Evolutionary conservation across 2,113 vertebrate species (phyloP).

Genomic region (Potamarius usumacintae): DNA sequence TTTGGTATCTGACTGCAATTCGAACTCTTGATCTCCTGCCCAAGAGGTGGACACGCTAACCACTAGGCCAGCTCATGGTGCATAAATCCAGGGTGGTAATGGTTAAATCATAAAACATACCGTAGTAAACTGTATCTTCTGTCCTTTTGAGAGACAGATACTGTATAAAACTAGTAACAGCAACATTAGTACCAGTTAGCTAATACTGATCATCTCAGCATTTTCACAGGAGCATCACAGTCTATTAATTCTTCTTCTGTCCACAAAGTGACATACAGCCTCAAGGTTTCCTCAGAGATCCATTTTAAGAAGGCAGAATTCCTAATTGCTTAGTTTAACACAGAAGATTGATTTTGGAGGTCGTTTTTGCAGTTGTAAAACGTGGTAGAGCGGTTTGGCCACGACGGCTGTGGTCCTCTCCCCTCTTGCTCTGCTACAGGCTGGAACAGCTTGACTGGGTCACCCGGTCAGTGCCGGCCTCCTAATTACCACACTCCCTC

Average conservation of each 20-base stretch:
- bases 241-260: neutral
- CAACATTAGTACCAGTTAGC: neutral
- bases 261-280: neutral
- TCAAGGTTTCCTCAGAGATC: neutral
- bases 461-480: constrained; percentile 66
- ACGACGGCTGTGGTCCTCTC: constrained; percentile 23
- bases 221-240: neutral
- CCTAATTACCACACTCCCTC: constrained; percentile 98
- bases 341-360: neutral
- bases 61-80: no score
- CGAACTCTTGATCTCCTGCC: no score
- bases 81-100: neutral
- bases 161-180: neutral
- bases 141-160: neutral
- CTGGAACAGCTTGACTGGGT: constrained; percentile 59
- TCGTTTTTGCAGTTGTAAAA: neutral
- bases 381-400: neutral
- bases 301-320: neutral
- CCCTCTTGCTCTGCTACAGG: constrained; percentile 39
- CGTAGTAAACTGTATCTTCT: neutral
- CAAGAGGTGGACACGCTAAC: no score
- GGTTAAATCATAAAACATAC: neutral
- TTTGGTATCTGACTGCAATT: no score
- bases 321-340: neutral
- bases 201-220: neutral